Evolutionary conservation across 2,113 vertebrate genomes (phyloP), one percentile per base, ranked within the genome.

Genomic region (Toxotes chatareus): DNA sequence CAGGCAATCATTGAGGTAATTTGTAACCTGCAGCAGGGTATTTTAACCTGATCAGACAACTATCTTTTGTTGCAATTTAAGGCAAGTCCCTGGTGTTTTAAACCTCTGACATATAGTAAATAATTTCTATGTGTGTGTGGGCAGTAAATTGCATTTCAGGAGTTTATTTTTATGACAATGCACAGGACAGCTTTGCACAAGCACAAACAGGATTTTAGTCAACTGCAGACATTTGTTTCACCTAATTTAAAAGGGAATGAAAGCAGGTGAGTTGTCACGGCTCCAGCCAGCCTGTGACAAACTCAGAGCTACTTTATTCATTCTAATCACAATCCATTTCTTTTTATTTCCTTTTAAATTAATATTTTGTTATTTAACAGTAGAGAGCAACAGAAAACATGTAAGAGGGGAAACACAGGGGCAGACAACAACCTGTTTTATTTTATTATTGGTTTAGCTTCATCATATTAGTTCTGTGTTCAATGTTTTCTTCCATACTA

Each of bases 301-400:
- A 44, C 8, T n/a, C 1, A 31, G 53, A 16, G 56, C 19, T 34
- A 38, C 1, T n/a, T n/a, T 23, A 63, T 13, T 40, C 2, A 62
- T 47, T 63, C 5, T 60, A 32, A 42, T 68, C n/a, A 21, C 46
- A 61, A 11, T 4, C 9, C 13, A 61, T 55, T 67, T 59, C 21
- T 5, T 32, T 16, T 31, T 3, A 16, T 44, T 27, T 1, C 8
- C 21, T 60, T 47, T 27, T 38, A 42, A 69, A 60, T 31, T 0
- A 46, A 70, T 32, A 55, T 44, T 71, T 55, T 32, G 46, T 62
- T 38, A 53, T 42, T n/a, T 64, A 59, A 57, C 65, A 64, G 59
- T 40, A 64, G 73, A 72, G 10, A 64, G 27, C 19, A 53, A 67
- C 21, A 63, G 40, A 59, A 51, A 57, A 66, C 4, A 49, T 17